Percentiles rank a stretch among this genome's conserved stretches.
Evolutionary conservation across 1,140 invertebrate genomes (phyloP).

Genomic region (Delia radicum): DNA sequence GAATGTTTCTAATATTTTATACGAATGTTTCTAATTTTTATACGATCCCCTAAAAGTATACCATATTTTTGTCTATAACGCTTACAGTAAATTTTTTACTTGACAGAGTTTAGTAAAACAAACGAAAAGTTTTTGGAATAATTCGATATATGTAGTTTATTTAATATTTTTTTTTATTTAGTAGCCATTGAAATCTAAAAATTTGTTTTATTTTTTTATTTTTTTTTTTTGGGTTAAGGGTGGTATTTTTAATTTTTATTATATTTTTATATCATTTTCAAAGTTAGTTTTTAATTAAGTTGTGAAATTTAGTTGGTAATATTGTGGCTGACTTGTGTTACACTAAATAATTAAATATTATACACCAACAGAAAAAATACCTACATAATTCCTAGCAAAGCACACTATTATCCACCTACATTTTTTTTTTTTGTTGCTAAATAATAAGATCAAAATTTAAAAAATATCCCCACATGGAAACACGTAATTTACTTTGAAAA

Average conservation of each 20-base stretch:
- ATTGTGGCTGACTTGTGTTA: background rate
- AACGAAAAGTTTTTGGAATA: too few relatives aligned
- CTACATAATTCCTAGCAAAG: background rate
- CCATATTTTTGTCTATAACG: too few relatives aligned
- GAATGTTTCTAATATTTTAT: too few relatives aligned
- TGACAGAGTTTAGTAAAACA: too few relatives aligned
- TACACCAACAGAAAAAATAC: constrained; percentile 28
- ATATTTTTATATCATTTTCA: background rate
- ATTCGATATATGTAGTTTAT: too few relatives aligned
- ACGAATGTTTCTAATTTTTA: too few relatives aligned
- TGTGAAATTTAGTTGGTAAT: background rate
- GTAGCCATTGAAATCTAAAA: too few relatives aligned
- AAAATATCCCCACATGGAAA: background rate
- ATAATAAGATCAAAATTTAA: background rate
- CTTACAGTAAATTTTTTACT: too few relatives aligned
- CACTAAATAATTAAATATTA: background rate
- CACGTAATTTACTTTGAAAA: background rate
- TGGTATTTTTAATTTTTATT: background rate
- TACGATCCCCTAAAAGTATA: too few relatives aligned
- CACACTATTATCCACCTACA: constrained; percentile 9
- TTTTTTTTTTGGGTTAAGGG: background rate
- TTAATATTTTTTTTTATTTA: too few relatives aligned
- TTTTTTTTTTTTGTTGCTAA: background rate
- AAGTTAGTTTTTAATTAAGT: background rate
- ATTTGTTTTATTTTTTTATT: too few relatives aligned